phyloP scores from a whole-genome alignment of 2,113 vertebrate genomes.

The Gnathonemus longibarbis region DNA sequence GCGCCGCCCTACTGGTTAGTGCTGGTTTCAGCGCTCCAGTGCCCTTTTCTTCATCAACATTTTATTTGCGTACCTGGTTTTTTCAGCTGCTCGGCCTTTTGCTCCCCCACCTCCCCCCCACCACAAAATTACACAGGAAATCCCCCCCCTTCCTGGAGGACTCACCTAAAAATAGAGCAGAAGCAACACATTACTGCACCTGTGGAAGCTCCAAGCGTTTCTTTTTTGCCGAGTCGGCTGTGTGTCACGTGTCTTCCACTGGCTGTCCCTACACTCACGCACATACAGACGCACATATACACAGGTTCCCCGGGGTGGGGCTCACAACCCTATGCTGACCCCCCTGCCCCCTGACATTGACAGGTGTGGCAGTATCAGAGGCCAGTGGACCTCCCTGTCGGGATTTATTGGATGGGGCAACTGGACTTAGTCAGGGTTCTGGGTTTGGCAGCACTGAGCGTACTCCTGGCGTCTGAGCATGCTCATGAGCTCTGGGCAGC shows the following conservation, averaged over 20 bases:
- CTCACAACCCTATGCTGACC: slow-evolving; percentile 23
- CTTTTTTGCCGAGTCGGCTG: background rate
- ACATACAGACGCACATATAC: background rate
- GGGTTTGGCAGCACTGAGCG: slow-evolving; percentile 48
- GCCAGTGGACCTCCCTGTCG: slow-evolving; percentile 33
- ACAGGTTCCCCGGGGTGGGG: background rate
- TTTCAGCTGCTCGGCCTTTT: slow-evolving; percentile 46
- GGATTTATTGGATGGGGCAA: slow-evolving; percentile 51
- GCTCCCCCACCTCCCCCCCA: slow-evolving; percentile 31
- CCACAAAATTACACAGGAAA: slow-evolving; percentile 52
- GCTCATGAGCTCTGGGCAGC: background rate
- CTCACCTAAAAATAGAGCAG: slow-evolving; percentile 43
- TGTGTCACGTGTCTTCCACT: background rate
- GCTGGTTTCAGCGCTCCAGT: background rate
- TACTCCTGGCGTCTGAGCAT: background rate
- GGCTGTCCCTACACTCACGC: background rate
- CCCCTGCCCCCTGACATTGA: slow-evolving; percentile 51
- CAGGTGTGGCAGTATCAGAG: slow-evolving; percentile 23
- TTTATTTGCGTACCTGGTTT: slow-evolving; percentile 50
- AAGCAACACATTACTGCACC: slow-evolving; percentile 42
- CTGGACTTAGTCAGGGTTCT: slow-evolving; percentile 53
- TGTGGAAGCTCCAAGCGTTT: slow-evolving; percentile 41
- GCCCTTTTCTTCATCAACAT: background rate
- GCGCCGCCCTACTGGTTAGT: background rate
- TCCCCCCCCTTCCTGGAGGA: slow-evolving; percentile 37